phyloP scores from a whole-genome alignment of 2,113 vertebrate species.

The Leptobrachium ailaonicum region DNA sequence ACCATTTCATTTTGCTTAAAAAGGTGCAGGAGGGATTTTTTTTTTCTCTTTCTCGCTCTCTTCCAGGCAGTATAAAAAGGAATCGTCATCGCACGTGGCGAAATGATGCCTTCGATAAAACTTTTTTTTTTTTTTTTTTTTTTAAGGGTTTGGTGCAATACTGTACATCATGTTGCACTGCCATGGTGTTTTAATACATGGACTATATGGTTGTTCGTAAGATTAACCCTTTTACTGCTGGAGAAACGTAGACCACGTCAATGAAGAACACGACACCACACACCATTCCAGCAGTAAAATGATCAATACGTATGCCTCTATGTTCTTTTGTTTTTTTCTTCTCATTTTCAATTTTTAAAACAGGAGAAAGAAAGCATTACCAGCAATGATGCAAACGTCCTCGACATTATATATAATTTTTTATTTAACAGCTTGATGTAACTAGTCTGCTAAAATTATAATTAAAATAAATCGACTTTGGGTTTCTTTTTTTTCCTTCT shows the following conservation, averaged over 20 bases:
- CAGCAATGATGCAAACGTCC: slow-evolving; percentile 63
- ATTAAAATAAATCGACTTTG: slow-evolving; percentile 67
- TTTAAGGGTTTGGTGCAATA: slow-evolving; percentile 77
- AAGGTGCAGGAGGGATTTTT: slow-evolving; percentile 4
- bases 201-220: slow-evolving; percentile 62
- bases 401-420: slow-evolving; percentile 56
- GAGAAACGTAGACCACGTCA: slow-evolving; percentile 6
- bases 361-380: slow-evolving; percentile 26
- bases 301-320: slow-evolving; percentile 9
- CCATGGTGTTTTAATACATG: slow-evolving; percentile 60
- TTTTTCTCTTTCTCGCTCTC: not conserved
- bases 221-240: slow-evolving; percentile 46
- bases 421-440: slow-evolving; percentile 59
- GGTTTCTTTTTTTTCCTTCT: slow-evolving; percentile 48
- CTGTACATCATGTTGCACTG: slow-evolving; percentile 64
- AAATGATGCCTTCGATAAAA: slow-evolving; percentile 56
- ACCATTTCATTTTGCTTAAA: slow-evolving; percentile 46
- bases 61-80: slow-evolving; percentile 32
- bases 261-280: slow-evolving; percentile 18
- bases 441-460: slow-evolving; percentile 62
- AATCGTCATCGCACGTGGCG: not conserved
- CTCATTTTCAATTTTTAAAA: not conserved
- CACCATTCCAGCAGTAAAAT: slow-evolving; percentile 30
- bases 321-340: slow-evolving; percentile 4
- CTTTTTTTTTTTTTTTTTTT: slow-evolving; percentile 36